Evolutionary conservation across 92 coral and sea anemone species (phyloP).

Genomic region (Phenganax stokvisi): DNA sequence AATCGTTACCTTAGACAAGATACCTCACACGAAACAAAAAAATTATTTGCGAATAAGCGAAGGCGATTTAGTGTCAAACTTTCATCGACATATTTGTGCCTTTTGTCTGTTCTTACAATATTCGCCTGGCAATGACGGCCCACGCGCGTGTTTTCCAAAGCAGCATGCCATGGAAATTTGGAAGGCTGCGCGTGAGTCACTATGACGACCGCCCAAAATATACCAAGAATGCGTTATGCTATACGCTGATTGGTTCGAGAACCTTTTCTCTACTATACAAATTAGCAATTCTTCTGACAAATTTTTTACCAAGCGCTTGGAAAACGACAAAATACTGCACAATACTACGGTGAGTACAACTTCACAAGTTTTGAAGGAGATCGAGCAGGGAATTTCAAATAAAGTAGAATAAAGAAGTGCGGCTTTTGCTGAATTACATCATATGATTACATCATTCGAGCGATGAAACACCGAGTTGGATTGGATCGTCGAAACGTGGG

Average conservation of each 20-base stretch:
- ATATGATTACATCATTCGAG: too few relatives aligned
- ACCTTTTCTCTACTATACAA: not conserved
- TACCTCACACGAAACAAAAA: not conserved
- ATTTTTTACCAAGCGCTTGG: too few relatives aligned
- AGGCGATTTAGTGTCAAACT: not conserved
- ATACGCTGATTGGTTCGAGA: not conserved
- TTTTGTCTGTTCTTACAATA: slow-evolving; percentile 12
- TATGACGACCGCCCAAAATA: slow-evolving; percentile 26
- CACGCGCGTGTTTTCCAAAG: slow-evolving; percentile 17
- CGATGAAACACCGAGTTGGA: too few relatives aligned
- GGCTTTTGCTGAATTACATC: too few relatives aligned
- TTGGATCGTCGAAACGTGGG: too few relatives aligned
- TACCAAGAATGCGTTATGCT: slow-evolving; percentile 19
- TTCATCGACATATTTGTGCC: slow-evolving; percentile 1
- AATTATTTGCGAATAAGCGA: not conserved
- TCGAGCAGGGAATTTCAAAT: too few relatives aligned
- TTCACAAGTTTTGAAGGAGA: too few relatives aligned
- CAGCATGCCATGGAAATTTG: slow-evolving; percentile 1
- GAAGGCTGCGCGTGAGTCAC: not conserved
- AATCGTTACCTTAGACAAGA: not conserved
- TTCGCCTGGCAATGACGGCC: not conserved
- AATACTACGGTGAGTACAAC: too few relatives aligned
- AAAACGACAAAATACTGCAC: too few relatives aligned
- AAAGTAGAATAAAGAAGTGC: too few relatives aligned
- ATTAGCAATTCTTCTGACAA: too few relatives aligned